Base-by-base conservation (phyloP, 2,113 vertebrate genomes). In the Cheilinus undulatus region DNA sequence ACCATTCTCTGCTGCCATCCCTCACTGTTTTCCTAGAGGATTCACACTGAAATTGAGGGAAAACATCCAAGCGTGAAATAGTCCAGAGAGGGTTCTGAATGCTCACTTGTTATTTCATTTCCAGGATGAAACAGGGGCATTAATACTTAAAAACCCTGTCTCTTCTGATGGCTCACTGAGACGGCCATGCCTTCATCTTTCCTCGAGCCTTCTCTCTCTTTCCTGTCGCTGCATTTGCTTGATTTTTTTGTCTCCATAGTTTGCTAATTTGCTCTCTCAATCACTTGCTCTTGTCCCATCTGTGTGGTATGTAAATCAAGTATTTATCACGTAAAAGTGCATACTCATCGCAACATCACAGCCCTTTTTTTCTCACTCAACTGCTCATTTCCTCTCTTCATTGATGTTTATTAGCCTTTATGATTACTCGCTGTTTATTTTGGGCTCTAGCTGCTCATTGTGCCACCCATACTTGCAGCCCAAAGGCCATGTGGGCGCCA, bases 61-160 rank as follows among this genome's bases (percentile, higher is more conserved):
- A 89, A 85, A 89, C 88, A 90, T 86, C 87, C 83, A 90, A 90
- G 86, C 87, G 81, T 92, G 88, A 90, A 91, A 92, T 92, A 88
- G 91, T 87, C 88, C 91, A 81, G 87, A 84, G 86, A 89, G 83
- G 67, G 51, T 77, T 78, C 77, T 82, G 85, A 87, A 88, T 15
- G 56, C 78, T 83, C 69, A 75, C 76, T 90, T 88, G 83, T 92
- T 89, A 89, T 90, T 92, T 89, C 83, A 90, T 92, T 91, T 90
- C 80, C 81, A 77, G 72, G 83, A 87, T 84, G 87, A 85, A 90
- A 89, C 83, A 89, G 85, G 84, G 73, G 77, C 85, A 89, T 91
- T 86, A 89, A 91, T 88, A 89, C 86, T 87, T 92, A 80, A 89
- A 85, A 88, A 70, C 57, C 73, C 48, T 69, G 58, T 74, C 73